A percentile compares a stretch with the other conserved stretches of the same genome.
phyloP scores from a whole-genome alignment of 2,113 vertebrate genomes.

The Rhinogobius similis region DNA sequence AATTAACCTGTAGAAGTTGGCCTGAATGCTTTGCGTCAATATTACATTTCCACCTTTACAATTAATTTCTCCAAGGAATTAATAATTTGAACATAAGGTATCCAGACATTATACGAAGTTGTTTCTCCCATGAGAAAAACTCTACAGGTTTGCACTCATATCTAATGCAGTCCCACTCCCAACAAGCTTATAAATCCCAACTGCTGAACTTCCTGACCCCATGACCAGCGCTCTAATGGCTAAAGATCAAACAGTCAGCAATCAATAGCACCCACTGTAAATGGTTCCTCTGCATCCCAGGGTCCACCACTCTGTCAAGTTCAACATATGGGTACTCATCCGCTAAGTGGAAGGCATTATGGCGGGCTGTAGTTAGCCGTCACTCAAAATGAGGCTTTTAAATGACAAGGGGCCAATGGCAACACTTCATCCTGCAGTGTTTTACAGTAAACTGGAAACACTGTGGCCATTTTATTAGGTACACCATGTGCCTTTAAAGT shows the following conservation, averaged over 20 bases:
- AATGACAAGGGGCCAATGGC: conserved; percentile 24
- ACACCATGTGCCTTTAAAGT: not conserved
- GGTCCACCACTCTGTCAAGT: conserved; percentile 16
- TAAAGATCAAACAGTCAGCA: conserved; percentile 20
- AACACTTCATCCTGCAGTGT: not conserved
- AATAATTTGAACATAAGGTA: not conserved
- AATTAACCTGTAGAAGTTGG: not conserved
- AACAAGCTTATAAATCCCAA: conserved; percentile 18
- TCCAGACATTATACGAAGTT: not conserved
- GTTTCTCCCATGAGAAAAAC: conserved; percentile 16
- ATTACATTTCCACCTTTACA: not conserved
- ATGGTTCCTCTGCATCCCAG: conserved; percentile 47
- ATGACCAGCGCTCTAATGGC: conserved; percentile 24
- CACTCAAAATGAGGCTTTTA: conserved; percentile 40
- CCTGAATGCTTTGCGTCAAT: not conserved
- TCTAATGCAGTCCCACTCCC: conserved; percentile 22
- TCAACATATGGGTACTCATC: conserved; percentile 41
- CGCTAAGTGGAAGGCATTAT: conserved; percentile 39
- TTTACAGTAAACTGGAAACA: conserved; percentile 11
- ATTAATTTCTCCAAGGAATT: not conserved
- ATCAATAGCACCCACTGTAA: conserved; percentile 54
- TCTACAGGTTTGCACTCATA: conserved; percentile 2
- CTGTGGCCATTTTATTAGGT: too few species aligned
- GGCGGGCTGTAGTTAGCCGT: conserved; percentile 25
- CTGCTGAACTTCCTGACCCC: conserved; percentile 42